Conservation (phyloP, 2,888 invertebrate species). For the Germaria angustata region DNA sequence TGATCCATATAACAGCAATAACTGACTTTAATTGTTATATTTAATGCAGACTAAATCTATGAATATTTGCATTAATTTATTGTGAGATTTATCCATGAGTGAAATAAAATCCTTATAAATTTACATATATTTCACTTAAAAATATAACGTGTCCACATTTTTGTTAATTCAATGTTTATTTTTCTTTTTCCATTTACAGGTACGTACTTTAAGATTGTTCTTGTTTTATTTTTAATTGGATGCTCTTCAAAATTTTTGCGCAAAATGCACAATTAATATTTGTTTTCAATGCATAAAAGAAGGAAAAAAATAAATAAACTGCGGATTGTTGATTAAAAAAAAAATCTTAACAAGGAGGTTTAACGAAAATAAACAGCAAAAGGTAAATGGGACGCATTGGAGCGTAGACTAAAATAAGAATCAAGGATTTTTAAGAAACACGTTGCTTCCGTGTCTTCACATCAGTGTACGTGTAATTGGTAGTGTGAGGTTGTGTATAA, state of each 20-base stretch:
- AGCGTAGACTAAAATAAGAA: background rate
- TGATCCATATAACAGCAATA: too few relatives aligned
- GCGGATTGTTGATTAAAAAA: background rate
- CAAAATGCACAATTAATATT: constrained; percentile 44
- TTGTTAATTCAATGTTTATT: background rate
- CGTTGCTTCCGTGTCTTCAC: background rate
- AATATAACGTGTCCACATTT: background rate
- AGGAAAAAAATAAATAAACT: background rate
- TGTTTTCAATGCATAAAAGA: constrained; percentile 24
- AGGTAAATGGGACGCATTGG: background rate
- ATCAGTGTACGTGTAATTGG: background rate
- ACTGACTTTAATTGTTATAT: too few relatives aligned
- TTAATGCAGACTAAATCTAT: too few relatives aligned
- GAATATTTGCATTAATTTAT: too few relatives aligned
- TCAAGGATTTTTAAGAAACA: background rate
- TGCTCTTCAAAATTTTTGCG: constrained; percentile 22
- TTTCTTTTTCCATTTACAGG: constrained; percentile 25
- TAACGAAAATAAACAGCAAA: background rate
- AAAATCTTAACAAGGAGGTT: constrained; percentile 2
- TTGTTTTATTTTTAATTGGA: constrained; percentile 49
- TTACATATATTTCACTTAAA: too few relatives aligned
- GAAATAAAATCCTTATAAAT: too few relatives aligned
- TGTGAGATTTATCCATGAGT: too few relatives aligned
- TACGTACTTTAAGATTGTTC: constrained; percentile 24
- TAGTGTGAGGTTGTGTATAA: background rate